Conservation (phyloP, 2,797 vertebrate genomes). For the Ptychobarbus kaznakovi region DNA sequence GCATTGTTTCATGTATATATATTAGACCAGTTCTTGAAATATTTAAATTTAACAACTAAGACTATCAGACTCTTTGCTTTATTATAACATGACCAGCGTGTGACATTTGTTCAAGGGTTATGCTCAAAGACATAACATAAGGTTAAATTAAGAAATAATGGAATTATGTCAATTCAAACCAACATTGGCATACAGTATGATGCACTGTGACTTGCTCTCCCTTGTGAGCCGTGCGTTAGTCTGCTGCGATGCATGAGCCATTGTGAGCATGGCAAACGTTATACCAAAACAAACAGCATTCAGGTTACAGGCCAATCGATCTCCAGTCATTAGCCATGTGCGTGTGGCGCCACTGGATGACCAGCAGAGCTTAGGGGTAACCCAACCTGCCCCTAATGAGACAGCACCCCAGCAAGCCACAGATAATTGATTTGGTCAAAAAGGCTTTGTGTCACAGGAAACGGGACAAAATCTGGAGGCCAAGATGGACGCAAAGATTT, state of each 20-base stretch:
- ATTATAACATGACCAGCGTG: not conserved
- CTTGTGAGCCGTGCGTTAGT: conserved; percentile 58
- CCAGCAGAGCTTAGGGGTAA: conserved; percentile 74
- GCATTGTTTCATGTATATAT: not conserved
- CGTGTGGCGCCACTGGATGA: conserved; percentile 78
- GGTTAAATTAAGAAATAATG: not conserved
- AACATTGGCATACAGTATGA: conserved; percentile 12
- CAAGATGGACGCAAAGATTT: conserved; percentile 44
- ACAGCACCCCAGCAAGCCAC: conserved; percentile 65
- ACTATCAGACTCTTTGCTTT: not conserved
- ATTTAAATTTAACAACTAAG: not conserved
- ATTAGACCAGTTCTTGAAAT: not conserved
- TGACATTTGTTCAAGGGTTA: not conserved
- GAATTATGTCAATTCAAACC: not conserved
- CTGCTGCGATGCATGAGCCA: conserved; percentile 67
- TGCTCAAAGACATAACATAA: not conserved
- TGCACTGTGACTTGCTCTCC: conserved; percentile 46
- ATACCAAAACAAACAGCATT: conserved; percentile 79
- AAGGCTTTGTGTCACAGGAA: conserved; percentile 73
- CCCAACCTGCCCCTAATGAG: conserved; percentile 64
- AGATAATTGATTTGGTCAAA: conserved; percentile 71
- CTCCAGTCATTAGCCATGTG: conserved; percentile 82
- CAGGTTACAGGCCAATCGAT: conserved; percentile 78
- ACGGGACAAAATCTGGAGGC: conserved; percentile 59
- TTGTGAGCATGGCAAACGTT: conserved; percentile 69